Evolutionary conservation across 2,888 invertebrate genomes (phyloP).

Genomic region (Micropterix aruncella): DNA sequence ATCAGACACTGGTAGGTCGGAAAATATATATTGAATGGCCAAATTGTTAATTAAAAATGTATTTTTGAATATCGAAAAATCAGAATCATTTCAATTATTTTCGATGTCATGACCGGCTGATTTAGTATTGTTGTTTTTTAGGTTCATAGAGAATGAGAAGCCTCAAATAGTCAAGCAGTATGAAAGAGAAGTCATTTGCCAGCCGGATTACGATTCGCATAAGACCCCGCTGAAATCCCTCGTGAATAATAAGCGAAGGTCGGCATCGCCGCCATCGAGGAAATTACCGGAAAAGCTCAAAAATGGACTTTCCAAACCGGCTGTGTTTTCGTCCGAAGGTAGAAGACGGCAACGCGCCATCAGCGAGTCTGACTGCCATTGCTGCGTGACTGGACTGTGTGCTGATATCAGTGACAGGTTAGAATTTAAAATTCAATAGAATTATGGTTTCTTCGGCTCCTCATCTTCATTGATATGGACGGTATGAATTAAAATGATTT

Average conservation of each 20-base stretch:
- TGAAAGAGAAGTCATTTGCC: conserved; percentile 8
- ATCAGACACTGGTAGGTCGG: too few relatives aligned
- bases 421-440: too few relatives aligned
- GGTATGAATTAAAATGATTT: too few relatives aligned
- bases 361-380: conserved; percentile 29
- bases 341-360: conserved; percentile 32
- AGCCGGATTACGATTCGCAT: conserved; percentile 3
- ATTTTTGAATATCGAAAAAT: too few relatives aligned
- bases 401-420: conserved; percentile 7
- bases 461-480: too few relatives aligned
- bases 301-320: not conserved
- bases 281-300: conserved; percentile 7
- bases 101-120: too few relatives aligned
- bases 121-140: too few relatives aligned
- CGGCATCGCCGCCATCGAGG: conserved; percentile 10
- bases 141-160: conserved; percentile 11
- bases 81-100: too few relatives aligned
- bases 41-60: too few relatives aligned
- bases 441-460: too few relatives aligned
- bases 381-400: conserved; percentile 4
- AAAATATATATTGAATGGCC: too few relatives aligned
- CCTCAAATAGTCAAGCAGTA: conserved; percentile 8
- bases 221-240: conserved; percentile 10
- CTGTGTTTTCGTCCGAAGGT: conserved; percentile 18
- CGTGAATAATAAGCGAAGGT: conserved; percentile 9